phyloP scores from a whole-genome alignment of 2,797 vertebrate species.

The Molothrus ater region DNA sequence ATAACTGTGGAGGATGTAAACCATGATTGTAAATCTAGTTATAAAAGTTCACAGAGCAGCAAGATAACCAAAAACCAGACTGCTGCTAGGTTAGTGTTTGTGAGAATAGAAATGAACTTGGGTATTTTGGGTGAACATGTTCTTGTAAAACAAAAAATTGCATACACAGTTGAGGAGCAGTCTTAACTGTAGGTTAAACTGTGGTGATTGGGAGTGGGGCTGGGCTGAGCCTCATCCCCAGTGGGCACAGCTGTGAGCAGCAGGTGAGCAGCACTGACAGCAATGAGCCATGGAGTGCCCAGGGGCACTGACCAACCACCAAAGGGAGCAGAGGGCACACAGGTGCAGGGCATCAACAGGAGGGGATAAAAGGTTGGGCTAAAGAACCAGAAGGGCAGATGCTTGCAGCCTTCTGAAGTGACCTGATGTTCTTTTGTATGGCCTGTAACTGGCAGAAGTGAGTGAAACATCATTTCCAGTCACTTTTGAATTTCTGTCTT shows the following conservation, averaged over 20 bases:
- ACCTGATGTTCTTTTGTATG: neutral
- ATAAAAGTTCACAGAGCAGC: neutral
- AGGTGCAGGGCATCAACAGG: accelerated
- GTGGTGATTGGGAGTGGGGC: neutral
- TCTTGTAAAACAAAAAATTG: neutral
- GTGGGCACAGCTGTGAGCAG: neutral
- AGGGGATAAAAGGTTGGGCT: neutral
- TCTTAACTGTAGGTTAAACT: neutral
- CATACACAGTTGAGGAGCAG: neutral
- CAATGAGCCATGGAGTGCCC: neutral
- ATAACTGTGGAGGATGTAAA: neutral
- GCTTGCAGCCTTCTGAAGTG: neutral
- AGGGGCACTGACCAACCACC: neutral
- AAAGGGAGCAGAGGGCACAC: neutral
- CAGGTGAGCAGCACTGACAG: neutral
- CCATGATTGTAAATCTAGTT: neutral
- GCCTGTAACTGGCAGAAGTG: neutral
- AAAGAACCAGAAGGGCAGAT: neutral
- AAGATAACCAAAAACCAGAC: neutral
- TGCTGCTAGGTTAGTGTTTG: neutral
- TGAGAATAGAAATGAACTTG: neutral
- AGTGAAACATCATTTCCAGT: neutral
- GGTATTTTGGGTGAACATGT: neutral
- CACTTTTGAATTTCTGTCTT: neutral
- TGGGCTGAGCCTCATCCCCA: neutral